Evolutionary conservation across 2,113 vertebrate genomes (phyloP).

Genomic region (Anoura caudifer): DNA sequence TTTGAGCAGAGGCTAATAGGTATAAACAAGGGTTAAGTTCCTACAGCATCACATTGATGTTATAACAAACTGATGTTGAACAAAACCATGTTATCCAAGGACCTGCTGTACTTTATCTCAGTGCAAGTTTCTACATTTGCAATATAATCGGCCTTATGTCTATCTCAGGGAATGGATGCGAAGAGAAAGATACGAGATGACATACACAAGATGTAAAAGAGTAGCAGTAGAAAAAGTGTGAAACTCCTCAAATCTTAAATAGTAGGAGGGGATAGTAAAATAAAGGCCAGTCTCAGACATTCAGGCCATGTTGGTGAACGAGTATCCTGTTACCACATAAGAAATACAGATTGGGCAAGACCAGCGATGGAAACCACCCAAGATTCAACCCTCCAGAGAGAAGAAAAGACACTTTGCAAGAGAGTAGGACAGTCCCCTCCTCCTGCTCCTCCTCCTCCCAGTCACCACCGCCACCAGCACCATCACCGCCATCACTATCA

Average conservation of each 20-base stretch:
- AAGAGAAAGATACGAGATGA: not conserved
- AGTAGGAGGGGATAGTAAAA: not conserved
- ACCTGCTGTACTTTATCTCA: not conserved
- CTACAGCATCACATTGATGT: not conserved
- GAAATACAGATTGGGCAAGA: not conserved
- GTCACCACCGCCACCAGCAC: not conserved
- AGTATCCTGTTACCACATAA: not conserved
- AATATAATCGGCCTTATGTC: not conserved
- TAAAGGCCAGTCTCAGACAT: not conserved
- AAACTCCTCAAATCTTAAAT: not conserved
- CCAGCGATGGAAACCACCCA: not conserved
- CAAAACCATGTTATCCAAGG: not conserved
- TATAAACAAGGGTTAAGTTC: not conserved
- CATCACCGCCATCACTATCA: not conserved
- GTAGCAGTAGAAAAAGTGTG: not conserved
- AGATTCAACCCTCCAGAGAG: not conserved
- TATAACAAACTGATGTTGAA: not conserved
- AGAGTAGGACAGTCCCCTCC: not conserved
- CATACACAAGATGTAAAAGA: not conserved
- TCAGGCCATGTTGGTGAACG: not conserved
- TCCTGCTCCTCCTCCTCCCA: not conserved
- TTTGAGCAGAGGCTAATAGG: not conserved
- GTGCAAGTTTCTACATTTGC: not conserved
- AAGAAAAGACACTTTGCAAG: not conserved
- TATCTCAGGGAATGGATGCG: not conserved